A percentile compares a stretch with the other conserved stretches of the same genome.
phyloP scores from a whole-genome alignment of 2,888 invertebrate genomes.

The Troglohyphantes excavatus region DNA sequence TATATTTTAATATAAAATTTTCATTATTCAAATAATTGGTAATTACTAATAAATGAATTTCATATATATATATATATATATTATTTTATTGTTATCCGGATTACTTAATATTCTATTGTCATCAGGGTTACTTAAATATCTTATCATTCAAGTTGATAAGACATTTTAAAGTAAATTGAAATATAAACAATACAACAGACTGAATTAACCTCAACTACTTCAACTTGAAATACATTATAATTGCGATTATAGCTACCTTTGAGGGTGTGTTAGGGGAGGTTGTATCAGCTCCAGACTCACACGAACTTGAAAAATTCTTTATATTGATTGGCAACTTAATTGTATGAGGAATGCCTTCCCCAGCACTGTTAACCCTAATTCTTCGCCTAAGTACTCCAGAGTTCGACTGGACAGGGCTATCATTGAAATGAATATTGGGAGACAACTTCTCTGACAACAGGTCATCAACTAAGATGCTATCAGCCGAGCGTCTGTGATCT shows the following conservation, averaged over 20 bases:
- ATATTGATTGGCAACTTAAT: slow-evolving; percentile 61
- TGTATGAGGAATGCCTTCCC: neutral
- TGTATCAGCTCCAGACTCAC: slow-evolving; percentile 86
- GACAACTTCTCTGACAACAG: neutral
- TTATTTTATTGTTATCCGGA: too few species aligned
- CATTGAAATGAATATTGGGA: neutral
- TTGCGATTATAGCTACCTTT: slow-evolving; percentile 79
- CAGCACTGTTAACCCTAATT: neutral
- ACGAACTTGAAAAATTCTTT: slow-evolving; percentile 63
- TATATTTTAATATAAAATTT: too few species aligned
- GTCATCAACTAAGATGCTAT: slow-evolving; percentile 30
- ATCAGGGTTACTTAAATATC: too few species aligned
- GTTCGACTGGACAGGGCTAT: neutral
- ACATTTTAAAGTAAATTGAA: too few species aligned
- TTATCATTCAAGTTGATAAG: too few species aligned
- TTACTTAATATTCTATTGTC: too few species aligned
- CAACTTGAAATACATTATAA: too few species aligned
- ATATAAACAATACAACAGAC: too few species aligned
- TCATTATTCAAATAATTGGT: too few species aligned
- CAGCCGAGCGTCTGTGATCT: slow-evolving; percentile 44
- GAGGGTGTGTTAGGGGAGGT: slow-evolving; percentile 81
- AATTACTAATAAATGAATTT: too few species aligned
- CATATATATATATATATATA: too few species aligned
- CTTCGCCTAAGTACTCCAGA: neutral
- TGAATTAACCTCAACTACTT: too few species aligned